These are phyloP conservation scores for Xyliphius kryptos DNA, from an alignment of 2,113 vertebrate genomes.

Conservation along the genomic window DNA sequence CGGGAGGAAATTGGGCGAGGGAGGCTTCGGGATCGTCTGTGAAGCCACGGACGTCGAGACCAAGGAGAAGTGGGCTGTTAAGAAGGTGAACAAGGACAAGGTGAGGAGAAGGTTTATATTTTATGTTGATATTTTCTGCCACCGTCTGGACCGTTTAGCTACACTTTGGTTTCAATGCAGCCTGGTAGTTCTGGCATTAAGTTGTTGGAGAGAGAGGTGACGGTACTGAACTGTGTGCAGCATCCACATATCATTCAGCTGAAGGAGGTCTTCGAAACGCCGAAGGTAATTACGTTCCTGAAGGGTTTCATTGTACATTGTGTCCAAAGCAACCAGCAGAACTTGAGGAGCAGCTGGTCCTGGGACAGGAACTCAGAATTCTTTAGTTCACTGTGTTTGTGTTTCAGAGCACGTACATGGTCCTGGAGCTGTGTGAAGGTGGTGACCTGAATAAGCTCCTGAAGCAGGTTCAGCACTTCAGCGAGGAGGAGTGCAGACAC, in stretches of 20 bases:
- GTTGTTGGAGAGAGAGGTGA: constrained; percentile 75
- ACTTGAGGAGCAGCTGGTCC: too few species aligned
- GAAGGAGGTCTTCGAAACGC: constrained; percentile 73
- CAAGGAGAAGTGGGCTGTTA: constrained; percentile 71
- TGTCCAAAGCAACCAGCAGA: too few species aligned
- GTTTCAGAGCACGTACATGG: constrained; percentile 73
- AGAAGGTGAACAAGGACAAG: constrained; percentile 73
- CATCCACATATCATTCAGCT: constrained; percentile 76
- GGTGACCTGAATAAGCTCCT: constrained; percentile 74
- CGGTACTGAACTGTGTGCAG: constrained; percentile 73
- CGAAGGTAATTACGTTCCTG: constrained; percentile 61
- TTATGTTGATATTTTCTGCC: background rate
- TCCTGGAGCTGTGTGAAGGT: constrained; percentile 76
- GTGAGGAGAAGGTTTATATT: constrained; percentile 50
- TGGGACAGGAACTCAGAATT: too few species aligned
- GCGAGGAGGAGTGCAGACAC: constrained; percentile 74
- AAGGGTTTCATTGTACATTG: background rate
- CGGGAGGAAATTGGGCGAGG: constrained; percentile 73
- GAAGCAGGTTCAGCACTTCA: constrained; percentile 61
- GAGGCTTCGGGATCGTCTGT: constrained; percentile 73
- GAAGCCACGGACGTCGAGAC: constrained; percentile 70
- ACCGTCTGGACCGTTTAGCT: background rate
- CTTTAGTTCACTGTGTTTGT: constrained; percentile 29
- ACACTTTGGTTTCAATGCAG: constrained; percentile 53
- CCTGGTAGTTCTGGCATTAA: constrained; percentile 73